Percentiles rank a stretch among this genome's conserved stretches.
Conservation (phyloP, 2,113 vertebrate genomes). For the Megaptera novaeangliae region DNA sequence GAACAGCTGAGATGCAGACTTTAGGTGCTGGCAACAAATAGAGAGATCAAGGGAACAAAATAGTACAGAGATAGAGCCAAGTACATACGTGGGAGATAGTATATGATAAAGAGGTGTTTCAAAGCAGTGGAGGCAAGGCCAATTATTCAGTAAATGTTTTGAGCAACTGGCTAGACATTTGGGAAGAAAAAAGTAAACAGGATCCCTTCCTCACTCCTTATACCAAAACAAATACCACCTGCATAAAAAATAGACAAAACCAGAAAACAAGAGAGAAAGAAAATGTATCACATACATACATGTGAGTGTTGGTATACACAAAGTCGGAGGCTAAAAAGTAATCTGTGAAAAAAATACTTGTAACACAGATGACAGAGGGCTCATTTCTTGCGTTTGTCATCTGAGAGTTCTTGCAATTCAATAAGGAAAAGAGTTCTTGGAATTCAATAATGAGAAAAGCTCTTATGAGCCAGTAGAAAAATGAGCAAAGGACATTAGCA, state of each 20-base stretch:
- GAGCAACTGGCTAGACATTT: neutral
- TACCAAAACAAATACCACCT: neutral
- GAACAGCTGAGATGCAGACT: neutral
- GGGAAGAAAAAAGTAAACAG: neutral
- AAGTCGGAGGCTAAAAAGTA: neutral
- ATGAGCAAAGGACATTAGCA: neutral
- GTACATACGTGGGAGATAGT: neutral
- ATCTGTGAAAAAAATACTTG: neutral
- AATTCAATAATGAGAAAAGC: slow-evolving; percentile 26
- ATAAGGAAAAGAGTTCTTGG: slow-evolving; percentile 12
- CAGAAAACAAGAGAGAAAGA: neutral
- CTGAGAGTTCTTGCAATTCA: slow-evolving; percentile 43
- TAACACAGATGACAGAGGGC: neutral
- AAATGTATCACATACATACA: neutral
- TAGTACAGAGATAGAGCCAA: neutral
- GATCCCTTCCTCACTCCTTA: neutral
- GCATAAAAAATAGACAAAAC: neutral
- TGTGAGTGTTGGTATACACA: neutral
- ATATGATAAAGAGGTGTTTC: neutral
- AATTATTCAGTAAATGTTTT: neutral
- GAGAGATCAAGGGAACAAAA: neutral
- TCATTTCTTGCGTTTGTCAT: slow-evolving; percentile 46
- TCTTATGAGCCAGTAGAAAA: slow-evolving; percentile 15
- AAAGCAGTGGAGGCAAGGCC: neutral
- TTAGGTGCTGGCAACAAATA: neutral